These are phyloP conservation scores for Anastrepha ludens DNA, from an alignment of 1,140 invertebrate species.

Conservation along the genomic window DNA sequence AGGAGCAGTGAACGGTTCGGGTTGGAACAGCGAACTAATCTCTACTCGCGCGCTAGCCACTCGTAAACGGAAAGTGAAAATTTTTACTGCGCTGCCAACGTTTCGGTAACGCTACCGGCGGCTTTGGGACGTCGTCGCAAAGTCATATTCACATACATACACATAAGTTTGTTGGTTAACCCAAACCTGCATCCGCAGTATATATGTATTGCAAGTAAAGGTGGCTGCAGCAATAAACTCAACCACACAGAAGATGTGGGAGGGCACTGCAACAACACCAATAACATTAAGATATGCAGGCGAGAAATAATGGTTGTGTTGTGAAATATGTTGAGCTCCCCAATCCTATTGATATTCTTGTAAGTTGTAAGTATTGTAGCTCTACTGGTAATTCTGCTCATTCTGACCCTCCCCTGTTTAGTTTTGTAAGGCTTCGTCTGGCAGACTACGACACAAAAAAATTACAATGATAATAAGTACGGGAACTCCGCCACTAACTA, in stretches of 20 bases:
- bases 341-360: too few relatives aligned
- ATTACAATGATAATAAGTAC: neutral
- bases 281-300: neutral
- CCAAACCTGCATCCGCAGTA: neutral
- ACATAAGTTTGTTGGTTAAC: neutral
- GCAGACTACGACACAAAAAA: neutral
- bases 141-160: neutral
- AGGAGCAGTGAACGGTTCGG: neutral
- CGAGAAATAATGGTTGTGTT: too few relatives aligned
- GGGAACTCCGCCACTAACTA: neutral
- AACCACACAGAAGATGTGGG: neutral
- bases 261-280: neutral
- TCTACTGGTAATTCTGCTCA: neutral
- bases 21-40: slow-evolving; percentile 39
- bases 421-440: neutral
- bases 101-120: neutral
- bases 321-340: too few relatives aligned
- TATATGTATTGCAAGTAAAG: neutral
- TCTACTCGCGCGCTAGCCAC: slow-evolving; percentile 6
- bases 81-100: slow-evolving; percentile 7
- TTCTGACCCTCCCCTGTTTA: neutral
- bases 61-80: slow-evolving; percentile 54
- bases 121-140: neutral
- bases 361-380: neutral
- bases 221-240: neutral